Conservation (phyloP, 2,113 vertebrate genomes). For the Cinclus mexicanus region DNA sequence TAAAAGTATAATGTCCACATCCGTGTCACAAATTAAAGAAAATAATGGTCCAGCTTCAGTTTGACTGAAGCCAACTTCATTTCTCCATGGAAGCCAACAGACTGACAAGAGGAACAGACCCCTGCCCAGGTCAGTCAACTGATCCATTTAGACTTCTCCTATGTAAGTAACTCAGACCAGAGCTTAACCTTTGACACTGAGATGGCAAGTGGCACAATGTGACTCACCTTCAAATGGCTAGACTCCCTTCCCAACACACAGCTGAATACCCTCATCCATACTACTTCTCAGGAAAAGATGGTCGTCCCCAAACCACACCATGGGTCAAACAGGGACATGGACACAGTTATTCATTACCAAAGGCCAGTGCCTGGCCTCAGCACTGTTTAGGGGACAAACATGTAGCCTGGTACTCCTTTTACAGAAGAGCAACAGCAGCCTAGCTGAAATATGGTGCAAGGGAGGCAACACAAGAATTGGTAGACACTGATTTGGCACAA, state of each 20-base stretch:
- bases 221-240: neutral
- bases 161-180: neutral
- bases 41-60: neutral
- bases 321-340: neutral
- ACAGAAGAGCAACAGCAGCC: neutral
- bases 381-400: neutral
- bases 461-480: neutral
- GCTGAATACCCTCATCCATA: neutral
- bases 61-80: neutral
- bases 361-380: neutral
- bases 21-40: neutral
- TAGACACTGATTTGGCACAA: neutral
- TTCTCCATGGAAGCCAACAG: neutral
- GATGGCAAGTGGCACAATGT: neutral
- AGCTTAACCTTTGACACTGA: neutral
- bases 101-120: neutral
- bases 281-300: neutral
- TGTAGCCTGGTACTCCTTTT: neutral
- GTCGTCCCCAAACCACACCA: neutral
- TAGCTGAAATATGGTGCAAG: neutral
- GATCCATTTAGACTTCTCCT: neutral
- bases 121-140: neutral
- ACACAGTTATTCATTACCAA: neutral
- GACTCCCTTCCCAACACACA: neutral
- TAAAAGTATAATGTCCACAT: neutral